Conservation (phyloP, 2,888 invertebrate species). For the Hybos culiciformis region DNA sequence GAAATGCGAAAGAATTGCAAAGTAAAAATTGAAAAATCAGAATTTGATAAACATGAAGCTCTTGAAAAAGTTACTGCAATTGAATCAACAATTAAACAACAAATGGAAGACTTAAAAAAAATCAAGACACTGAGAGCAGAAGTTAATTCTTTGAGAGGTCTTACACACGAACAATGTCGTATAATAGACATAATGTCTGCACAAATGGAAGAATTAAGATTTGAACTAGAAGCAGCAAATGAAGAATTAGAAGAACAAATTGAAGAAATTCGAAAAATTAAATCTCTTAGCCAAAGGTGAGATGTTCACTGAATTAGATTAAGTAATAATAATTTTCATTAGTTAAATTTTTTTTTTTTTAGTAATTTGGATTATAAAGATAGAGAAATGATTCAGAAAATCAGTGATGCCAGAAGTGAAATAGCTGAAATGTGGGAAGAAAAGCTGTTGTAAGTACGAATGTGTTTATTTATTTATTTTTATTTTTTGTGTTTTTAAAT, state of each 20-base stretch:
- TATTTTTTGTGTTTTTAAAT: neutral
- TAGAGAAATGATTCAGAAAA: constrained; percentile 33
- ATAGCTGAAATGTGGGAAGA: constrained; percentile 50
- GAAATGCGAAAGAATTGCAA: constrained; percentile 60
- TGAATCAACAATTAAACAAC: neutral
- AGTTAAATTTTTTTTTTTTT: constrained; percentile 4
- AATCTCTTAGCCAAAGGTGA: constrained; percentile 34
- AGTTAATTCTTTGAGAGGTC: constrained; percentile 41
- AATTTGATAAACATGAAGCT: constrained; percentile 43
- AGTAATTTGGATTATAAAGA: constrained; percentile 37
- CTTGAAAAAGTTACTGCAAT: constrained; percentile 26
- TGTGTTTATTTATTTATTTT: neutral
- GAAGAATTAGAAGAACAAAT: constrained; percentile 40
- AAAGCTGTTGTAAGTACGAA: too few relatives aligned
- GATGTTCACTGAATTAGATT: constrained; percentile 6
- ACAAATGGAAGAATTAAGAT: constrained; percentile 41
- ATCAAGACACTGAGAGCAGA: constrained; percentile 45
- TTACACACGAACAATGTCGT: constrained; percentile 43
- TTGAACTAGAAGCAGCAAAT: constrained; percentile 39
- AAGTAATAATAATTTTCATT: constrained; percentile 10
- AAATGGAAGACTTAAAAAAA: constrained; percentile 32
- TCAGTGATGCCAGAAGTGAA: constrained; percentile 41
- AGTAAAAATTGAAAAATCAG: constrained; percentile 46
- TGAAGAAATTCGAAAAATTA: constrained; percentile 35
- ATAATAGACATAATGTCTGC: constrained; percentile 39